phyloP scores from a whole-genome alignment of 2,797 vertebrate species.

The Psittacula derbiana region DNA sequence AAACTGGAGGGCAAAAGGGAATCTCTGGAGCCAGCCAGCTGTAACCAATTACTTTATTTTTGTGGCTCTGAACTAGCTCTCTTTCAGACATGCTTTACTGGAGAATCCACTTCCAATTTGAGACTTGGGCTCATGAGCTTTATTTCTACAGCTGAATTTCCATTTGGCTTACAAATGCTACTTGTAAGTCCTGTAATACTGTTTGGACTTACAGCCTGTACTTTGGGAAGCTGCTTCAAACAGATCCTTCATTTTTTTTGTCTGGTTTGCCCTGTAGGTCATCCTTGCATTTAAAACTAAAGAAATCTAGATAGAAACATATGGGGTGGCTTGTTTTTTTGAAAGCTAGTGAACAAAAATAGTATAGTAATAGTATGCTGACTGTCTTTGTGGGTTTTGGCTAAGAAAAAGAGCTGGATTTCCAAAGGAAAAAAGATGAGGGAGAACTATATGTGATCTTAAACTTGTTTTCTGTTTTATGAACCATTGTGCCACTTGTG shows the following conservation, averaged over 20 bases:
- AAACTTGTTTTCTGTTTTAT: conserved; percentile 22
- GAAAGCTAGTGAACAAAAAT: conserved; percentile 18
- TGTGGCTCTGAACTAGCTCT: not conserved
- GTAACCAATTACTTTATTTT: not conserved
- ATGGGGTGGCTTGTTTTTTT: conserved; percentile 9
- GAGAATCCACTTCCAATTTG: not conserved
- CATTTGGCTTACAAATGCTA: not conserved
- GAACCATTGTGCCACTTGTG: not conserved
- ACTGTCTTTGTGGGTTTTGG: conserved; percentile 30
- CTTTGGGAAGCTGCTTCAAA: not conserved
- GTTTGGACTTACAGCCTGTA: not conserved
- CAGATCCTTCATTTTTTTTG: not conserved
- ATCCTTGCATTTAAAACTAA: not conserved
- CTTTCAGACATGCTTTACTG: not conserved
- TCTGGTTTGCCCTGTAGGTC: not conserved
- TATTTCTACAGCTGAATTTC: conserved; percentile 26
- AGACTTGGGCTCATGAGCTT: not conserved
- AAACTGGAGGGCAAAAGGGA: not conserved
- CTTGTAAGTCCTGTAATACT: not conserved
- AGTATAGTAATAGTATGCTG: not conserved
- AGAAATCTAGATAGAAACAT: not conserved
- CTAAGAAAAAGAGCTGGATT: not conserved
- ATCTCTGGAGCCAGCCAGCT: not conserved
- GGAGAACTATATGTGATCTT: not conserved
- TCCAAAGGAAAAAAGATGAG: not conserved